These are phyloP conservation scores for Poeciliopsis presidionis DNA, from an alignment of 2,797 vertebrate genomes.

Conservation along the genomic window DNA sequence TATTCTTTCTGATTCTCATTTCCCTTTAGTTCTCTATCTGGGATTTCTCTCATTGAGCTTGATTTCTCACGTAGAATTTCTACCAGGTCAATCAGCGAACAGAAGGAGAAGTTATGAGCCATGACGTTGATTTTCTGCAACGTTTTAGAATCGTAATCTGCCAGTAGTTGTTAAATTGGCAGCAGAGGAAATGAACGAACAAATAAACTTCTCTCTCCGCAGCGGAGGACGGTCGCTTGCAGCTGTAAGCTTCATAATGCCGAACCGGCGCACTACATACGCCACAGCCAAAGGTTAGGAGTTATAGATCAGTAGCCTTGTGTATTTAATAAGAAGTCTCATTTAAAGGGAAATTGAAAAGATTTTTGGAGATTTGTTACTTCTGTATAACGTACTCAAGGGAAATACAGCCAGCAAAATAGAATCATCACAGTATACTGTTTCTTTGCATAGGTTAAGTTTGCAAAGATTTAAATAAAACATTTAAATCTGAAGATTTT, in stretches of 20 bases:
- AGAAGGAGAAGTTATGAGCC: background rate
- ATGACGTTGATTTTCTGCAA: background rate
- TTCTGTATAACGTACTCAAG: background rate
- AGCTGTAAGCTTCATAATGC: background rate
- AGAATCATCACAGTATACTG: background rate
- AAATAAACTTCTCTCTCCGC: background rate
- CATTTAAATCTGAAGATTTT: background rate
- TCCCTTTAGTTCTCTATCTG: background rate
- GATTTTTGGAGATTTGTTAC: background rate
- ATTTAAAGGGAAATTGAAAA: background rate
- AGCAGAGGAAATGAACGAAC: background rate
- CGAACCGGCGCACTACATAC: background rate
- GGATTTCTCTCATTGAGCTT: background rate
- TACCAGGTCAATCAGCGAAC: background rate
- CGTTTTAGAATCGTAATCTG: background rate
- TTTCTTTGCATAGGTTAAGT: background rate
- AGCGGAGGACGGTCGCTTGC: background rate
- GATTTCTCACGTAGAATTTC: background rate
- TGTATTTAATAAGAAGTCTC: background rate
- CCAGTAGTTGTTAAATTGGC: background rate
- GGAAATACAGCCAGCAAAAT: background rate
- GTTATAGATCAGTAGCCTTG: background rate
- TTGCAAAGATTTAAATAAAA: background rate
- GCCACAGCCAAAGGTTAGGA: background rate
- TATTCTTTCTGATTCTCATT: background rate